These are phyloP conservation scores for Myotis pilosus DNA, from an alignment of 2,797 vertebrate species.

Conservation along the genomic window DNA sequence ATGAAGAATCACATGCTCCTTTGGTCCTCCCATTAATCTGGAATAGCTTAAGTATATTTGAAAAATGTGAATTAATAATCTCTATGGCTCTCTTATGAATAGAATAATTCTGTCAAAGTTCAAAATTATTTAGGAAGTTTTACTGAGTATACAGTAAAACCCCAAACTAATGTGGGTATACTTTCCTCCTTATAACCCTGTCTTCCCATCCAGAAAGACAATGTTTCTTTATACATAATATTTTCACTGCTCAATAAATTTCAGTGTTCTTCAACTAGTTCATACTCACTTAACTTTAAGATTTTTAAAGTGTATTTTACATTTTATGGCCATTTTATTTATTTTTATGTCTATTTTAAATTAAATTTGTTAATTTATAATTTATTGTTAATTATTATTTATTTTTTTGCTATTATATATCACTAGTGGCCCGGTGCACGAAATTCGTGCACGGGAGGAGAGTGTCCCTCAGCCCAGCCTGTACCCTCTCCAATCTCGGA, in stretches of 20 bases:
- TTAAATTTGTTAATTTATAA: background rate
- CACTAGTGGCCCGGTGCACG: too few relatives aligned
- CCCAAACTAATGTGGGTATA: background rate
- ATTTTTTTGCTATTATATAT: background rate
- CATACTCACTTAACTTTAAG: background rate
- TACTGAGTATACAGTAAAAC: background rate
- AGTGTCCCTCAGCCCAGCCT: too few relatives aligned
- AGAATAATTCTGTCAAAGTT: background rate
- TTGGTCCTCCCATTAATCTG: background rate
- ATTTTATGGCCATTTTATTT: background rate
- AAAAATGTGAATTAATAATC: background rate
- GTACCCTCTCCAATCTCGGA: too few relatives aligned
- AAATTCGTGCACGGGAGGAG: too few relatives aligned
- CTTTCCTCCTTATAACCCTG: background rate
- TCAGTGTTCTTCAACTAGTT: background rate
- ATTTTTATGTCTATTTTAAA: conserved; percentile 24
- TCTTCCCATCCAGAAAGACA: background rate
- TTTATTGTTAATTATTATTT: too few relatives aligned
- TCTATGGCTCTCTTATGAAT: background rate
- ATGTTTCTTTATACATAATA: background rate
- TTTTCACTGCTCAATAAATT: background rate
- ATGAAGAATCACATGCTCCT: background rate
- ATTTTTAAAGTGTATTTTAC: background rate
- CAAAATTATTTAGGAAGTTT: background rate
- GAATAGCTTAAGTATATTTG: background rate